These are phyloP conservation scores for Cydia fagiglandana DNA, from an alignment of 1,140 invertebrate genomes.

Conservation along the genomic window DNA sequence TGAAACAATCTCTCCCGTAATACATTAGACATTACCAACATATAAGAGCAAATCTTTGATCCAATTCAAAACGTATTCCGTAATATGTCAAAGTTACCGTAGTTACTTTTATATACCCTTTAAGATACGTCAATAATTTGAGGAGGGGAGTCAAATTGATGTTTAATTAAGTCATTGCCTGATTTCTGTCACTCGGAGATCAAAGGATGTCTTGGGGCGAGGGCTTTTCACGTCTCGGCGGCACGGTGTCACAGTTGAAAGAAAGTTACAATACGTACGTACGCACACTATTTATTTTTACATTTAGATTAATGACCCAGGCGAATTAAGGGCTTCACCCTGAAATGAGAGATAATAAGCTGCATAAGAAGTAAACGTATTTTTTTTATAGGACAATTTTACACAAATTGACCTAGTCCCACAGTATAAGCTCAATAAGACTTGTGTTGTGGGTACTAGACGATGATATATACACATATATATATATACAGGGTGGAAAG, in stretches of 20 bases:
- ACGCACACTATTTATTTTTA: not conserved
- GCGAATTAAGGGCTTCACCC: too few relatives aligned
- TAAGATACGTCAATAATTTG: slow-evolving; percentile 35
- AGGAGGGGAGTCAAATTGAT: slow-evolving; percentile 49
- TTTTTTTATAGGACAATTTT: too few relatives aligned
- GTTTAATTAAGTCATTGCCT: slow-evolving; percentile 57
- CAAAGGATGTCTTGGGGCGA: slow-evolving; percentile 46
- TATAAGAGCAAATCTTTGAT: not conserved
- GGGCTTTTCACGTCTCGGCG: slow-evolving; percentile 34
- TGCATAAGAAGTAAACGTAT: too few relatives aligned
- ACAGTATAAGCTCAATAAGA: too few relatives aligned
- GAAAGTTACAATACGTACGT: not conserved
- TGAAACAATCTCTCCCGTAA: too few relatives aligned
- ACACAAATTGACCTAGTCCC: too few relatives aligned
- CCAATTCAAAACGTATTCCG: not conserved
- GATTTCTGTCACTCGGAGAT: slow-evolving; percentile 47
- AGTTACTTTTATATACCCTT: slow-evolving; percentile 18
- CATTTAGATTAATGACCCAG: too few relatives aligned
- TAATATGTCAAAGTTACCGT: not conserved
- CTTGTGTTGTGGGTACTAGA: too few relatives aligned
- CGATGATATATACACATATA: too few relatives aligned
- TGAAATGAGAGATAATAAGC: too few relatives aligned
- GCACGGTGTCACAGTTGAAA: not conserved
- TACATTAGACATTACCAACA: too few relatives aligned
- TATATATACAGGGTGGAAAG: too few relatives aligned